These are phyloP conservation scores for Neofelis nebulosa DNA, from an alignment of 2,113 vertebrate genomes.

Conservation along the genomic window DNA sequence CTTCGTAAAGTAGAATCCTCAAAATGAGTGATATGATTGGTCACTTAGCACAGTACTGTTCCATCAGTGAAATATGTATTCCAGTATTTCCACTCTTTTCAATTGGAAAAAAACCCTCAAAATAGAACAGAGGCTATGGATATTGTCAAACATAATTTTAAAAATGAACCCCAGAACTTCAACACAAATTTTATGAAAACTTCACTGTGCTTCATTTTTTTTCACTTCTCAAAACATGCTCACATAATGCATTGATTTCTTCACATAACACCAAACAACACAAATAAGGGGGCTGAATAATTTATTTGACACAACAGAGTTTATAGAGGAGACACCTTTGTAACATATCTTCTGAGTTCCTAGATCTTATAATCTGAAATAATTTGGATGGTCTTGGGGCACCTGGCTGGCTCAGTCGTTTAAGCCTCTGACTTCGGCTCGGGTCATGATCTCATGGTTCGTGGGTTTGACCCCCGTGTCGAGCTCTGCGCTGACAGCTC, in stretches of 20 bases:
- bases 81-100: background rate
- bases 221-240: background rate
- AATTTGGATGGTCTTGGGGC: background rate
- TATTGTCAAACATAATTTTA: background rate
- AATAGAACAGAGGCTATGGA: background rate
- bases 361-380: background rate
- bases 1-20: background rate
- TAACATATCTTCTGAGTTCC: background rate
- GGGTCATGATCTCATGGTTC: too few species aligned
- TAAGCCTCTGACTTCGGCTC: too few species aligned
- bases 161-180: background rate
- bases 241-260: background rate
- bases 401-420: too few species aligned
- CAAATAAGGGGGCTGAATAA: background rate
- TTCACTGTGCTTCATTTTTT: background rate
- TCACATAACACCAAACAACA: background rate
- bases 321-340: background rate
- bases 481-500: too few species aligned
- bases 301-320: background rate
- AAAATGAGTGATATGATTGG: background rate
- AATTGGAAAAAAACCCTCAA: background rate
- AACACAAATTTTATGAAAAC: slow-evolving; percentile 16
- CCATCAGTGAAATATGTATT: background rate
- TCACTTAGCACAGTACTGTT: background rate
- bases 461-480: too few species aligned